Conservation (phyloP, 1,140 invertebrate species). For the Neodiprion pinetum region DNA sequence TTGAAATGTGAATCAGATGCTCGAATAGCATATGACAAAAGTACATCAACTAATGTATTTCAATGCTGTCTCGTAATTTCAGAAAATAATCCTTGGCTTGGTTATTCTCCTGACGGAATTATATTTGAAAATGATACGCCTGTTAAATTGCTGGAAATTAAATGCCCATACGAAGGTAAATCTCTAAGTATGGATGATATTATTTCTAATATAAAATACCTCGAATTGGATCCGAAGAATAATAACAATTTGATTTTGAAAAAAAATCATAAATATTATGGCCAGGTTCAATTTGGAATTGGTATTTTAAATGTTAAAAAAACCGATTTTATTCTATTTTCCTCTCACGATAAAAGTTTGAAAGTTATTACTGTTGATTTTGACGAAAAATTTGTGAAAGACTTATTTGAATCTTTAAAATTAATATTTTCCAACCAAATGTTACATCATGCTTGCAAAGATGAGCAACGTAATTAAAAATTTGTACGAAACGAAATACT, state of each 20-base stretch:
- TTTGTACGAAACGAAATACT: neutral
- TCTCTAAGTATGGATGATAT: neutral
- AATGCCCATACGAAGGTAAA: neutral
- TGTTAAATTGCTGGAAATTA: too few species aligned
- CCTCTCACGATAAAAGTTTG: neutral
- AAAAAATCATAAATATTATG: constrained; percentile 5
- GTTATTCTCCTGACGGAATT: too few species aligned
- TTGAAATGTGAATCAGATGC: too few species aligned
- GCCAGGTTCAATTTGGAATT: too few species aligned
- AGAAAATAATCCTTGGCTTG: too few species aligned
- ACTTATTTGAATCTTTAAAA: too few species aligned
- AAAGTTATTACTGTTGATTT: constrained; percentile 8
- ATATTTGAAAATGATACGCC: too few species aligned
- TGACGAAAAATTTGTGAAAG: neutral
- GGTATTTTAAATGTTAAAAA: constrained; percentile 5
- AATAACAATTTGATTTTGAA: constrained; percentile 4
- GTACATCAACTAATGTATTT: too few species aligned
- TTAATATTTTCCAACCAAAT: too few species aligned
- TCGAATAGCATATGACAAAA: too few species aligned
- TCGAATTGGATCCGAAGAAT: neutral
- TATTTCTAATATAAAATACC: neutral
- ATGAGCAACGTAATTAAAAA: constrained; percentile 12
- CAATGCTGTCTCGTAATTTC: too few species aligned
- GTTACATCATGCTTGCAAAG: too few species aligned
- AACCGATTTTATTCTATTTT: constrained; percentile 12